A percentile compares a stretch with the other conserved stretches of the same genome.
Conservation (phyloP, 2,888 invertebrate species). For the Cephus sareptanus region DNA sequence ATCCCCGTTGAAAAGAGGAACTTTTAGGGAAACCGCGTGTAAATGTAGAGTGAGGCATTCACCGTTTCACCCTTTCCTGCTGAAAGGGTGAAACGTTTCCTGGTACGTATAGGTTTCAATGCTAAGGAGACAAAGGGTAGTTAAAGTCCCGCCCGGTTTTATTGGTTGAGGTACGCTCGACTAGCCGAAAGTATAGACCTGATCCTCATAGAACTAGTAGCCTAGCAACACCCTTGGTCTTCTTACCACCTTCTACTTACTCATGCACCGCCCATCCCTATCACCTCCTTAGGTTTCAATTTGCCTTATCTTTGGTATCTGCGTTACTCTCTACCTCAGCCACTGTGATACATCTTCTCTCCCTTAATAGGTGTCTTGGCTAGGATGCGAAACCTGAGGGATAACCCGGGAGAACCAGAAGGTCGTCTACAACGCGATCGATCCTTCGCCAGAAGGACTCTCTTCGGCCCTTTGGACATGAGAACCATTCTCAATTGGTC, state of each 20-base stretch:
- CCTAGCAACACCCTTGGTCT: constrained; percentile 62
- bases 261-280: constrained; percentile 28
- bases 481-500: not conserved
- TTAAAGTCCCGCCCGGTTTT: constrained; percentile 24
- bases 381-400: not conserved
- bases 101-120: not conserved
- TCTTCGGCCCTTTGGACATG: not conserved
- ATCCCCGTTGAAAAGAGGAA: constrained; percentile 2
- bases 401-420: not conserved
- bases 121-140: constrained; percentile 11
- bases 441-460: not conserved
- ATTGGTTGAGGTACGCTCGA: constrained; percentile 27
- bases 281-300: constrained; percentile 55
- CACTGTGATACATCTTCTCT: not conserved
- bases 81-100: not conserved
- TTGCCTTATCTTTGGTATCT: constrained; percentile 58
- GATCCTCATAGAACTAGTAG: constrained; percentile 41
- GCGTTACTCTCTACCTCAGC: constrained; percentile 33
- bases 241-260: constrained; percentile 23
- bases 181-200: not conserved
- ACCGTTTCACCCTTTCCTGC: not conserved
- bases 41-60: not conserved
- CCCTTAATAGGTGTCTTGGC: not conserved
- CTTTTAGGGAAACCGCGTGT: constrained; percentile 6
- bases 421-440: constrained; percentile 6